Base-by-base conservation (phyloP, 2,888 invertebrate genomes). In the Selenia dentaria region DNA sequence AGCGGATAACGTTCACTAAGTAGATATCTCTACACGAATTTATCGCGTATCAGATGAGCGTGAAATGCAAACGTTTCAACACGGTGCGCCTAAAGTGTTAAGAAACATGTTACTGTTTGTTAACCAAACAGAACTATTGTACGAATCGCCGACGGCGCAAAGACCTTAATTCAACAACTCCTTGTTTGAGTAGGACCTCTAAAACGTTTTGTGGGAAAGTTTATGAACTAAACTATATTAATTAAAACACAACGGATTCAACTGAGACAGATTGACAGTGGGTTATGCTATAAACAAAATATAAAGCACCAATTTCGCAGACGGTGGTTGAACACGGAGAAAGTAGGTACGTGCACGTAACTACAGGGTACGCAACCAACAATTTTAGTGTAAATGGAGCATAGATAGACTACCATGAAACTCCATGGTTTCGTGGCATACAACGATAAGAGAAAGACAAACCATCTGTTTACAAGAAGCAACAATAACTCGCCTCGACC, bases 351-450 rank as follows among this genome's bases (percentile, higher is more conserved):
- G 64, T 60, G 62, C 64, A 64, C 47, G 58, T 72, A 74, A 74
- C 59, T 73, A 65, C 58, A 71, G 59, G 66, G 67, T 68, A 67
- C 61, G 59, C 54, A 72, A 72, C 70, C 67, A 54, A 65, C 67
- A 72, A 83, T 80, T 79, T 74, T 61, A 65, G 59, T 63, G 61
- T 65, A 79, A 83, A 79, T 78, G 64, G 77, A 83, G 78, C 78
- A 79, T 8, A 68, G 26, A 69, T 48, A 58, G 49, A 63, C 50
- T 56, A 62, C 57, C 48, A 24, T 10, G 10, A 25, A 25, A 8
- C 25, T 10, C 9, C 56, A 59, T 69, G 70, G 63, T 70, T 70
- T 68, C 64, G 59, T 62, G 62, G 59, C 37, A 47, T 46, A 40
- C 56, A 46, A 43, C 64, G 46, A 62, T 65, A 49, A 49, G 50